phyloP scores from a whole-genome alignment of 1,140 invertebrate genomes.

The Caerostris extrusa region DNA sequence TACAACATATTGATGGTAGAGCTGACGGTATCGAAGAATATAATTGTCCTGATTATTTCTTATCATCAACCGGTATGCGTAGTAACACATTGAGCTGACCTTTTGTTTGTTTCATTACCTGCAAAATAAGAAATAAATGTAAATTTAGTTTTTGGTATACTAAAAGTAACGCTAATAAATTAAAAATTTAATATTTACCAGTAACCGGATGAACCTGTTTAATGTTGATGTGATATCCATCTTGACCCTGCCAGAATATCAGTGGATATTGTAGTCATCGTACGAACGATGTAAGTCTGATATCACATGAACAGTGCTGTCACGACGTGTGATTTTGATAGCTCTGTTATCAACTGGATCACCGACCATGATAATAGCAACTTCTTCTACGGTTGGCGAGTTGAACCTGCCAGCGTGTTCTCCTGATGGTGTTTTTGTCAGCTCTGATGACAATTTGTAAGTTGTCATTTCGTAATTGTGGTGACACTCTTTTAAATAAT shows the following conservation, averaged over 20 bases:
- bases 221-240: constrained; percentile 74
- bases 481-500: too few relatives aligned
- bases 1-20: constrained; percentile 9
- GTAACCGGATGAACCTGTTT: constrained; percentile 46
- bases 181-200: not conserved
- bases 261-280: constrained; percentile 83
- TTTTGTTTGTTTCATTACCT: too few relatives aligned
- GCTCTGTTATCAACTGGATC: constrained; percentile 59
- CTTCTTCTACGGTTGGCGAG: constrained; percentile 77
- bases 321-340: not conserved
- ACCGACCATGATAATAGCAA: constrained; percentile 79
- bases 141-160: too few relatives aligned
- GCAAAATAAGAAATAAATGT: too few relatives aligned
- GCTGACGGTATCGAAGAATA: too few relatives aligned
- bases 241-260: constrained; percentile 79
- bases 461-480: not conserved
- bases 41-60: too few relatives aligned
- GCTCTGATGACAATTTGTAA: not conserved
- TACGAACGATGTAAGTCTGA: constrained; percentile 82
- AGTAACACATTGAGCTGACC: not conserved
- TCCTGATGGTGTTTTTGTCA: not conserved
- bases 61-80: too few relatives aligned
- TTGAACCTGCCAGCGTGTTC: not conserved
- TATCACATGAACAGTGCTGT: not conserved
- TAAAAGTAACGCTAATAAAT: not conserved